Conservation (phyloP, 2,113 vertebrate species). For the Nymphicus hollandicus region DNA sequence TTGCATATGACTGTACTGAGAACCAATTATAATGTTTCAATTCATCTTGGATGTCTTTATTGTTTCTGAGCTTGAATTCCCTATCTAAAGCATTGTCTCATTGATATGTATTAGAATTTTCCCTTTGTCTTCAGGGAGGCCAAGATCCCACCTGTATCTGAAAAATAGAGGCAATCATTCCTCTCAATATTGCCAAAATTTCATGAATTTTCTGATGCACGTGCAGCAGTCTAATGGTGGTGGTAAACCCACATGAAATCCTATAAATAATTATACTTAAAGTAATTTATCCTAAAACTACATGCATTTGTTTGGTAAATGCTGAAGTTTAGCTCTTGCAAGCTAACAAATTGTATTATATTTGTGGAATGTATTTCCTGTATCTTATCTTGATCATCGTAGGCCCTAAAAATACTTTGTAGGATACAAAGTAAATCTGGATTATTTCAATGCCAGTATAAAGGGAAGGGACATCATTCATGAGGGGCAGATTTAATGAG, state of each 20-base stretch:
- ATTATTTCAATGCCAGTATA: constrained; percentile 22
- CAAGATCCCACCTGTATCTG: neutral
- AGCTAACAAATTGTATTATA: neutral
- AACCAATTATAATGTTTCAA: neutral
- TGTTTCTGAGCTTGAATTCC: neutral
- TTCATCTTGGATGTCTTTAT: neutral
- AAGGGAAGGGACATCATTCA: constrained; percentile 3
- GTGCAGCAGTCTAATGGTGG: neutral
- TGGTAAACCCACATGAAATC: neutral
- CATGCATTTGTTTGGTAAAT: neutral
- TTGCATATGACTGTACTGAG: neutral
- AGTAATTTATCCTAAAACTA: neutral
- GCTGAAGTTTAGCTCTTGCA: neutral
- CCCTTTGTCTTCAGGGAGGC: neutral
- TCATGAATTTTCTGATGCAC: neutral
- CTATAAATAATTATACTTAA: neutral
- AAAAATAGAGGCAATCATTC: neutral
- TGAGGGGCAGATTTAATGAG: neutral
- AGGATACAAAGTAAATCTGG: neutral
- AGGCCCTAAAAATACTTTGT: constrained; percentile 1
- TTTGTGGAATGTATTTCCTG: neutral
- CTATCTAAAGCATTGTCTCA: neutral
- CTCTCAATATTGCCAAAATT: neutral
- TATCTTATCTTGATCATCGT: neutral
- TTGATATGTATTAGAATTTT: neutral